Evolutionary conservation across 2,888 invertebrate species (phyloP), one percentile per base, ranked within the genome.

Genomic region (Eremobia ochroleuca): DNA sequence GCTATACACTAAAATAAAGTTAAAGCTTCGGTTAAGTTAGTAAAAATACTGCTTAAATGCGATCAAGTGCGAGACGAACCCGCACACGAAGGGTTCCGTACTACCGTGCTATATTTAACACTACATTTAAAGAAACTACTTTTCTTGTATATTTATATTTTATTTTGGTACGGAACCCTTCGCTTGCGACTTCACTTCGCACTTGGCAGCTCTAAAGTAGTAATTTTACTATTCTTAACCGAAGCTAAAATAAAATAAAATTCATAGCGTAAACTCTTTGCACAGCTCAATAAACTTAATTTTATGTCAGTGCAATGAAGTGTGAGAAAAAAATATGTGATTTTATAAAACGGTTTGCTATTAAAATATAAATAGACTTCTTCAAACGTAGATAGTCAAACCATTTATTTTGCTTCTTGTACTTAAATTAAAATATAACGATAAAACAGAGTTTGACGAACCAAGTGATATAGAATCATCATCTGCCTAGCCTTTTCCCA

Each of bases 351-450:
- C 5, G 2, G 1, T 40, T 31, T 21, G 9, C 77, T 34, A 61
- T 69, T 52, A 68, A 77, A 61, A 52, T 77, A 69, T 11, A 69
- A 61, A 77, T 77, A 61, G 43, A 52, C n/a, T 77, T 59, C 9
- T 69, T 28, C 28, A 58, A 43, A 61, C 59, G 13, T 31, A 43
- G 11, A 25, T 49, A 40, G 1, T 58, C 43, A 55, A 40, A 52
- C 0, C 6, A 18, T 18, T 18, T 15, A 1, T n/a, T 25, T 40
- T 37, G 8, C 4, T 46, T 46, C 21, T 66, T 66, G 21, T 66
- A 46, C 13, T 8, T 31, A 18, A 40, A 65, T 65, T 40, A 8
- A 28, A 65, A 65, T 21, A 43, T 21, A 65, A 28, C 11, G 18
- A 28, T 40, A 5, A 11, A 21, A 43, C 28, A 43, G 11, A 43